Evolutionary conservation across 2,888 invertebrate genomes (phyloP), one percentile per base, ranked within the genome.

Genomic region (Zele albiditarsus): DNA sequence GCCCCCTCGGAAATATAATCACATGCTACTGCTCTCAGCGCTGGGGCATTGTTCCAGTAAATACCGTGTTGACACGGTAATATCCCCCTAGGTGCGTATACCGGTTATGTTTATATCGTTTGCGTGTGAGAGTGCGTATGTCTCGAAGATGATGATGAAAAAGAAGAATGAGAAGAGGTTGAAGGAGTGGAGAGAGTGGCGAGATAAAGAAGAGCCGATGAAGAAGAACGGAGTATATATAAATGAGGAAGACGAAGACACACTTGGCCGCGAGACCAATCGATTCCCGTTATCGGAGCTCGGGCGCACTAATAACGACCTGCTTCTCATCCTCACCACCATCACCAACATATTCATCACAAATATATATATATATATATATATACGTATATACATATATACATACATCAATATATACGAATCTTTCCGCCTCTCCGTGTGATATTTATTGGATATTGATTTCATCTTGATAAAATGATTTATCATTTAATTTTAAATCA

Each of bases 1-100:
- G 46, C 46, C 46, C 46, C 20, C 27, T 27, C 6, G 60, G 28
- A 46, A 46, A 71, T 20, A 53, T 49, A 62, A 71, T 31, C 46
- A 74, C 69, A 66, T 46, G 63, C 74, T 72, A 72, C 68, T 67
- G 71, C 31, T 20, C 33, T 71, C 62, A 67, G 38, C 20, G 27
- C 27, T 67, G 42, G 57, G 57, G 68, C 33, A 69, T 69, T 69
- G 68, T 69, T 69, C 57, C 53, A 69, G 68, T 69, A 69, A 69
- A 69, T 69, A 57, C 68, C 68, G 58, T 49, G 53, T 62, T 72
- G 53, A 72, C 72, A 72, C 72, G 72, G 62, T 72, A 63, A 65
- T 53, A 63, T 68, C 65, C 60, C 62, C 62, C 62, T 73, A 69
- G 28, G 57, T 57, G 58, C 67, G 67, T 58, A 73, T 73, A 66